A percentile compares a stretch with the other conserved stretches of the same genome.
Conservation (phyloP, 2,888 invertebrate genomes). For the Heliothis peltigera region DNA sequence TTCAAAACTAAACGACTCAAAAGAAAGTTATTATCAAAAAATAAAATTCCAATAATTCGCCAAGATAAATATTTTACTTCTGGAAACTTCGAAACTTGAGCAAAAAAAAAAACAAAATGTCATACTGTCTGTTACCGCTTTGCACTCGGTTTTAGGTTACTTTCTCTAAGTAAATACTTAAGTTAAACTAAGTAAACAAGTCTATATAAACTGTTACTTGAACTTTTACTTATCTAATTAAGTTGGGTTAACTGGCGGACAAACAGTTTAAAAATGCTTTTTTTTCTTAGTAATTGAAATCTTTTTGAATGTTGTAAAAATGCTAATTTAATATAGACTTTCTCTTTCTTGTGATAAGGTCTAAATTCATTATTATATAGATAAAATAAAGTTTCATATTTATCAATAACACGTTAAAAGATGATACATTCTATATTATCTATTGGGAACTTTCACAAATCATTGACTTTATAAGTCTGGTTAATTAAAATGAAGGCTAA, state of each 20-base stretch:
- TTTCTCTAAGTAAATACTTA: constrained; percentile 68
- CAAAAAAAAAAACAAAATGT: constrained; percentile 62
- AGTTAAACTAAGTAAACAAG: constrained; percentile 62
- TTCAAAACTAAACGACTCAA: neutral
- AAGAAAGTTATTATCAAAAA: neutral
- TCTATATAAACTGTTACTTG: constrained; percentile 49
- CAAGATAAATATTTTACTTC: constrained; percentile 4
- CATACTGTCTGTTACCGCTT: constrained; percentile 69
- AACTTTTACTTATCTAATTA: constrained; percentile 59
- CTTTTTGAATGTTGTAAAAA: neutral
- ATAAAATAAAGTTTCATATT: too few relatives aligned
- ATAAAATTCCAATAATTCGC: neutral
- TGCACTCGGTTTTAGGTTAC: constrained; percentile 70
- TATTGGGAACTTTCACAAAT: constrained; percentile 21
- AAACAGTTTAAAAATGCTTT: constrained; percentile 5
- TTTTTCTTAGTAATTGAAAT: neutral
- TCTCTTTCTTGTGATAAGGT: too few relatives aligned
- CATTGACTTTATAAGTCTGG: constrained; percentile 5
- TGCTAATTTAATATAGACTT: too few relatives aligned
- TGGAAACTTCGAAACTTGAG: constrained; percentile 2
- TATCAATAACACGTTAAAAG: neutral
- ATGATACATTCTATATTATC: neutral
- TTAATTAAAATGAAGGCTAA: neutral
- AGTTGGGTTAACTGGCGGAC: constrained; percentile 28
- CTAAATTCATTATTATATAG: too few relatives aligned